These are phyloP conservation scores for Corythucha ciliata DNA, from an alignment of 2,888 invertebrate genomes.

Conservation along the genomic window DNA sequence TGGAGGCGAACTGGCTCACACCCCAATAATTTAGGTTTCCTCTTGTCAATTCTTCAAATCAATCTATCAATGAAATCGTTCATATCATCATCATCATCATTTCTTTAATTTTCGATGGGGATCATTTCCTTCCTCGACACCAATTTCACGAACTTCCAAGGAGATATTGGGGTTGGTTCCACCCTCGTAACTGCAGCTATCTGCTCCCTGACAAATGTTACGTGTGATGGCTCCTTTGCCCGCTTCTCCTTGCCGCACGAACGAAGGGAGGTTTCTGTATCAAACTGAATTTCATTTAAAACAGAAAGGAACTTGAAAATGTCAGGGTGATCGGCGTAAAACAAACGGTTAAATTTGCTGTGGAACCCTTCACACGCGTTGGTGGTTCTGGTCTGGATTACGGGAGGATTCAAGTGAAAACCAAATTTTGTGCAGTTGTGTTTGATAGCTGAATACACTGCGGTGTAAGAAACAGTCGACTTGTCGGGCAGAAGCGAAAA, in stretches of 20 bases:
- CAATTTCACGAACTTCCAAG: background rate
- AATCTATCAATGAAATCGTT: no score
- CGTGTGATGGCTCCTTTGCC: background rate
- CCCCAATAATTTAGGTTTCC: no score
- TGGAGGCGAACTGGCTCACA: no score
- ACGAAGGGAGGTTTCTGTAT: background rate
- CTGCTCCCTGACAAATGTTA: background rate
- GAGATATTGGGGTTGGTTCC: background rate
- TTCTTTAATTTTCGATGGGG: no score
- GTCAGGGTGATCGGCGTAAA: background rate
- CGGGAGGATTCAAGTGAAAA: no score
- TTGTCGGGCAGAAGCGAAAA: no score
- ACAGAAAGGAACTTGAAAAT: background rate
- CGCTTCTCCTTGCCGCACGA: background rate
- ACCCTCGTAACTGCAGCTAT: background rate
- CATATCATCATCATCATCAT: no score
- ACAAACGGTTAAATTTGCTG: background rate
- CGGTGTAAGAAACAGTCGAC: no score
- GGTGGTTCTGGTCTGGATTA: no score
- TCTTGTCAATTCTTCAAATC: no score
- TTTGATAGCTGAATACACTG: no score
- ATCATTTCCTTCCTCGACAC: background rate
- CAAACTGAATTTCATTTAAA: background rate
- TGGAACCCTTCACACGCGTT: conserved; percentile 1
- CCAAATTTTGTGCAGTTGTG: no score